Evolutionary conservation across 2,797 vertebrate species (phyloP).

Genomic region (Tragelaphus oryx): DNA sequence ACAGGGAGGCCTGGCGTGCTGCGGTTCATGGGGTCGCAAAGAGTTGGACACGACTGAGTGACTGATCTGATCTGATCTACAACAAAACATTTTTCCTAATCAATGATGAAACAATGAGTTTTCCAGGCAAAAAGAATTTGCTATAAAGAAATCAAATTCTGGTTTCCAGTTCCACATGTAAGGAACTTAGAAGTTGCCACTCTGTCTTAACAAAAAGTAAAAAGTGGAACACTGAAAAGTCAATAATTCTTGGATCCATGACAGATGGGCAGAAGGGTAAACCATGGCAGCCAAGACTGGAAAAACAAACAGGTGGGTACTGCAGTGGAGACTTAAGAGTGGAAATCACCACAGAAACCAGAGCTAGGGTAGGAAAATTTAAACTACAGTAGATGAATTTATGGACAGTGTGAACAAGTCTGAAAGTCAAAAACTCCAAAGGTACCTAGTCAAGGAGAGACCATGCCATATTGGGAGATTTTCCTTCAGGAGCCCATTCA

Average conservation of each 20-base stretch:
- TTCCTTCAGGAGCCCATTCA: background rate
- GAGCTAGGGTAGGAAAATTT: background rate
- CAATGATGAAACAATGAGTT: background rate
- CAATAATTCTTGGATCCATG: background rate
- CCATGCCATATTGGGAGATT: background rate
- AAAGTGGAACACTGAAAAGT: background rate
- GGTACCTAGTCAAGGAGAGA: background rate
- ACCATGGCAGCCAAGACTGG: background rate
- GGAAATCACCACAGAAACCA: background rate
- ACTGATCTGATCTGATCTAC: too few relatives aligned
- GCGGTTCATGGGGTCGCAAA: too few relatives aligned
- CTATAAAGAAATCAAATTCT: background rate
- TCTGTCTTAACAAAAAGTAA: background rate
- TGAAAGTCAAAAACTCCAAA: background rate
- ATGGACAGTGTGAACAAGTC: background rate
- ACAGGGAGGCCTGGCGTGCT: too few relatives aligned
- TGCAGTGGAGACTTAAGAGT: background rate
- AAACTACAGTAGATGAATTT: background rate
- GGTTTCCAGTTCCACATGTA: background rate
- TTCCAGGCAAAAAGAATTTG: background rate
- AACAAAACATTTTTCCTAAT: background rate
- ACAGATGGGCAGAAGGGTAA: background rate
- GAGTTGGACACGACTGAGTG: too few relatives aligned
- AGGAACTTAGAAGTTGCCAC: background rate
- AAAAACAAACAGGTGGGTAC: background rate